These are phyloP conservation scores for Antigone vipio DNA, from an alignment of 2,113 vertebrate species.

Conservation along the genomic window DNA sequence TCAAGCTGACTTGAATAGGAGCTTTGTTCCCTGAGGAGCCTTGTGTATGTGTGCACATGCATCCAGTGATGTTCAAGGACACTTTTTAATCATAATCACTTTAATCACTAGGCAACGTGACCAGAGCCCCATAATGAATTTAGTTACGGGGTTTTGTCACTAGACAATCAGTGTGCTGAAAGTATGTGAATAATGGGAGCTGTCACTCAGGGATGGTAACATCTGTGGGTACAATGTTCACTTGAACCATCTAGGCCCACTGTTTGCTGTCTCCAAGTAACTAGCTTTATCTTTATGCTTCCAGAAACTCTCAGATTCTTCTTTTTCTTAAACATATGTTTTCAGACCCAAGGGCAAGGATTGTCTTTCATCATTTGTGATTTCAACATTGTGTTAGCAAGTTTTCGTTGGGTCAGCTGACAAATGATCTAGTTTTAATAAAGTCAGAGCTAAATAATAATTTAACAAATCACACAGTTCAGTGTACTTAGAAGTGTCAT, in stretches of 20 bases:
- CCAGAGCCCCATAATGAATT: background rate
- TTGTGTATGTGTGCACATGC: background rate
- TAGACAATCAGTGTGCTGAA: background rate
- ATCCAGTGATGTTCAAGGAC: background rate
- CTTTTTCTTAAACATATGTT: background rate
- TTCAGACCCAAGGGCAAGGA: background rate
- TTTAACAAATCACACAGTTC: background rate
- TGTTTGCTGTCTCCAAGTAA: background rate
- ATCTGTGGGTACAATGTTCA: background rate
- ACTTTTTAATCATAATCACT: constrained; percentile 6
- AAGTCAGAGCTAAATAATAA: background rate
- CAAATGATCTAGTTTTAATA: background rate
- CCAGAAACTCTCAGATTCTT: background rate
- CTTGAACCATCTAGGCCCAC: background rate
- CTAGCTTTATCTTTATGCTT: background rate
- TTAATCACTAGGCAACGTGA: background rate
- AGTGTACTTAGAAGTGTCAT: background rate
- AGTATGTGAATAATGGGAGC: background rate
- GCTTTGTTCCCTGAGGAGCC: background rate
- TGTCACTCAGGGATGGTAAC: accelerated
- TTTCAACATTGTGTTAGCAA: background rate
- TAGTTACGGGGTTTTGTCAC: constrained; percentile 5
- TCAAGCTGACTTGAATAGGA: background rate
- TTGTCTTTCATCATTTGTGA: background rate
- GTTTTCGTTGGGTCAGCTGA: background rate